A percentile compares a stretch with the other conserved stretches of the same genome.
phyloP scores from a whole-genome alignment of 2,113 vertebrate species.

The Syngnathoides biaculeatus region DNA sequence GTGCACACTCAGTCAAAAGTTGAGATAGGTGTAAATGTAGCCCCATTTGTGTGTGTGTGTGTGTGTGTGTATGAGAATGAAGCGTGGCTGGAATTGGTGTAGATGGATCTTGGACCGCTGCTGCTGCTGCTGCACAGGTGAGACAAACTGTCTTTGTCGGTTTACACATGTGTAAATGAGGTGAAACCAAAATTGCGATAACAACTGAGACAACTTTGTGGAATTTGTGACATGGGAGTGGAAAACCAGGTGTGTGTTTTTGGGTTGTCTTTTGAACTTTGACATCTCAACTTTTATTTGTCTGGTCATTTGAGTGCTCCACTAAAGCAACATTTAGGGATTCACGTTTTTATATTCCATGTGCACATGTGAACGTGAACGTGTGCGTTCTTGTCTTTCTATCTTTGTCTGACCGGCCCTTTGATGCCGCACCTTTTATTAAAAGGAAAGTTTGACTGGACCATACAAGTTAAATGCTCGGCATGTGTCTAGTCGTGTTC shows the following conservation, averaged over 20 bases:
- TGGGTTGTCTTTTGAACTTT: not conserved
- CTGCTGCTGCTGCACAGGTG: slow-evolving; percentile 64
- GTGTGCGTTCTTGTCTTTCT: not conserved
- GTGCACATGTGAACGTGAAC: not conserved
- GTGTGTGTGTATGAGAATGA: slow-evolving; percentile 50
- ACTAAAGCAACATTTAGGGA: not conserved
- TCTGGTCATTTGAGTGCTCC: not conserved
- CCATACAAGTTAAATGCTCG: not conserved
- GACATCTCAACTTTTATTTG: not conserved
- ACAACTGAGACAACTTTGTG: not conserved
- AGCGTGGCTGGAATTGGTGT: slow-evolving; percentile 47
- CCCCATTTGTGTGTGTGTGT: not conserved
- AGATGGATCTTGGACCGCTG: slow-evolving; percentile 52
- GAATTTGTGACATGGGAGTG: not conserved
- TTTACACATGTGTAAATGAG: not conserved
- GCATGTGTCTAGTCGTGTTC: no score
- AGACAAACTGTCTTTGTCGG: slow-evolving; percentile 8
- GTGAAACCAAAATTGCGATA: not conserved
- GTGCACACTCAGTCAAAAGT: not conserved
- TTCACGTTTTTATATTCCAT: not conserved
- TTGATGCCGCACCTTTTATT: not conserved
- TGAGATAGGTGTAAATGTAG: slow-evolving; percentile 11
- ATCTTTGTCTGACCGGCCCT: not conserved
- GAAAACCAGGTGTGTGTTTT: not conserved
- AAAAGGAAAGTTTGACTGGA: not conserved